Conservation (phyloP, 2,888 invertebrate species). For the Steromphala cineraria region DNA sequence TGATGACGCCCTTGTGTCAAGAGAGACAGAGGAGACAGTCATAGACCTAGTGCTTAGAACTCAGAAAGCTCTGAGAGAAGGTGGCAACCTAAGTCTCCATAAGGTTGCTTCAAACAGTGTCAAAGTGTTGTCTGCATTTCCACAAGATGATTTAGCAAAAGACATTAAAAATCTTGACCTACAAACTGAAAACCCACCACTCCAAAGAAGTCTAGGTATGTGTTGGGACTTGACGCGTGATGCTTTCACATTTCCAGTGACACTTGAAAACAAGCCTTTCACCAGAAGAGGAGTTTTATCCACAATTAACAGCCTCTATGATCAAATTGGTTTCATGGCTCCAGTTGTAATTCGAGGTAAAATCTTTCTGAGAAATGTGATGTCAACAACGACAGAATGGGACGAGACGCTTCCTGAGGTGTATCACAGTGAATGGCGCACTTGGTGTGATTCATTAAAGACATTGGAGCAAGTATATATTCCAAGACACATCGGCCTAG, state of each 20-base stretch:
- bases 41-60: slow-evolving; percentile 36
- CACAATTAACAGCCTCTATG: slow-evolving; percentile 25
- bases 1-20: slow-evolving; percentile 42
- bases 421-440: not conserved
- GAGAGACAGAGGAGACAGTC: slow-evolving; percentile 25
- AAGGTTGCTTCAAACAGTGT: slow-evolving; percentile 38
- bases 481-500: not conserved
- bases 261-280: not conserved
- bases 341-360: slow-evolving; percentile 20
- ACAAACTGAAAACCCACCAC: slow-evolving; percentile 13
- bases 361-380: slow-evolving; percentile 16
- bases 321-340: slow-evolving; percentile 29
- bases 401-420: not conserved
- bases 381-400: not conserved
- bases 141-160: slow-evolving; percentile 24
- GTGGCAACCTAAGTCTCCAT: slow-evolving; percentile 36
- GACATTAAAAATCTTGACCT: slow-evolving; percentile 23
- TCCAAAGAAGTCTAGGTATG: slow-evolving; percentile 26
- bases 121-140: slow-evolving; percentile 26
- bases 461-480: slow-evolving; percentile 17
- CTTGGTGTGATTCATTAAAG: slow-evolving; percentile 20
- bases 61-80: slow-evolving; percentile 25
- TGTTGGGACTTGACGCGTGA: slow-evolving; percentile 22
- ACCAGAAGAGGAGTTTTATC: slow-evolving; percentile 23
- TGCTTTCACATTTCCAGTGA: not conserved